A percentile compares a stretch with the other conserved stretches of the same genome.
Evolutionary conservation across 2,113 vertebrate genomes (phyloP).

Genomic region (Lethenteron reissneri): DNA sequence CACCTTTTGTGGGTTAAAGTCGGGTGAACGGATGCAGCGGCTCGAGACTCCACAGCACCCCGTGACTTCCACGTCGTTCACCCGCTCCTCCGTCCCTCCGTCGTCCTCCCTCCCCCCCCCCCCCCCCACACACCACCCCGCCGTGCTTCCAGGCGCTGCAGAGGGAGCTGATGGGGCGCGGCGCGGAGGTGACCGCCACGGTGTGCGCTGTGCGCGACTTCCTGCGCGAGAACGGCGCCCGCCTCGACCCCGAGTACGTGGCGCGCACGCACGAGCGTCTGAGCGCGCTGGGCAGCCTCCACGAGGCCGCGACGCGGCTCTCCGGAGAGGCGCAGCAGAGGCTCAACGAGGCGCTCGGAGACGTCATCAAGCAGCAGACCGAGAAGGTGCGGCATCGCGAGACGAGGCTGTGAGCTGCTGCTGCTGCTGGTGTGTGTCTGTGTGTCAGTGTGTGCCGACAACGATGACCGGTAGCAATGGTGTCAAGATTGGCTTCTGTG

Average conservation of each 20-base stretch:
- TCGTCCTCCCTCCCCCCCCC: background rate
- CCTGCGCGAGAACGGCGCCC: slow-evolving; percentile 39
- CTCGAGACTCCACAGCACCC: background rate
- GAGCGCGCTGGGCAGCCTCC: background rate
- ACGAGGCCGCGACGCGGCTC: background rate
- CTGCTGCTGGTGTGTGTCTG: too few relatives aligned
- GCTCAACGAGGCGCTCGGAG: background rate
- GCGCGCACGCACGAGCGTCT: slow-evolving; percentile 20
- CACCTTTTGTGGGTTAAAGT: too few relatives aligned
- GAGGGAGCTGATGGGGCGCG: slow-evolving; percentile 55
- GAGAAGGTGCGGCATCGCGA: background rate
- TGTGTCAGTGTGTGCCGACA: too few relatives aligned
- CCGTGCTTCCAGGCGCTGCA: slow-evolving; percentile 38
- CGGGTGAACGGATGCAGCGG: too few relatives aligned
- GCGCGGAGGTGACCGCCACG: slow-evolving; percentile 50
- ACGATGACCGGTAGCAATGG: too few relatives aligned
- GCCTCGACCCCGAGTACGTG: slow-evolving; percentile 39
- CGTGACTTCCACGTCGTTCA: background rate
- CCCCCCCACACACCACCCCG: slow-evolving; percentile 22
- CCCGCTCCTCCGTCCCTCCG: background rate
- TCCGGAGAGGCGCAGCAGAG: background rate
- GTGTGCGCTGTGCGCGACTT: slow-evolving; percentile 57
- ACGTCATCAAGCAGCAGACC: slow-evolving; percentile 4
- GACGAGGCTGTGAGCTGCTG: too few relatives aligned
- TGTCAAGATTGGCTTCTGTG: too few relatives aligned